Evolutionary conservation across 2,888 invertebrate species (phyloP).

Genomic region (Congeria kusceri): DNA sequence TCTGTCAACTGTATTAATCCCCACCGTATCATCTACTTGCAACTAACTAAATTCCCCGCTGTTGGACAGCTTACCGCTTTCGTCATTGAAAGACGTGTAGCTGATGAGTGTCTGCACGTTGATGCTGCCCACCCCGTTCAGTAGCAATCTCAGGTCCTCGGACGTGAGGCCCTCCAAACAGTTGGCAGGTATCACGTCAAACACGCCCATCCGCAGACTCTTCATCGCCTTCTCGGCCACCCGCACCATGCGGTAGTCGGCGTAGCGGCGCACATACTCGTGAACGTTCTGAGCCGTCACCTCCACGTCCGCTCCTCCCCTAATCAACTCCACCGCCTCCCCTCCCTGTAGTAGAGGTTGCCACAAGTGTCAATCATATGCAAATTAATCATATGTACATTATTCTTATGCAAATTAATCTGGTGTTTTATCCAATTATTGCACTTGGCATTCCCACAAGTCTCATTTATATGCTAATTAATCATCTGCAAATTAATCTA

Average conservation of each 20-base stretch:
- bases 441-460: no score
- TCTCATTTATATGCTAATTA: no score
- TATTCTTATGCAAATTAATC: no score
- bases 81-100: constrained; percentile 99
- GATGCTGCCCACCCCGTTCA: constrained; percentile 99
- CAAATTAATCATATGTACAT: no score
- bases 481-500: no score
- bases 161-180: constrained; percentile 96
- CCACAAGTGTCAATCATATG: no score
- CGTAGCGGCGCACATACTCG: constrained; percentile 98
- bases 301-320: constrained; percentile 95
- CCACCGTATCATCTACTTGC: no score
- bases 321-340: constrained; percentile 90
- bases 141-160: constrained; percentile 96
- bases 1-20: no score
- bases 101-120: constrained; percentile 97
- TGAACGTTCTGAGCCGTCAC: constrained; percentile 97
- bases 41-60: no score
- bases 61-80: constrained; percentile 97
- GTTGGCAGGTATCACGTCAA: constrained; percentile 97
- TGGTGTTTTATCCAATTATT: no score
- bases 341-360: constrained; percentile 82
- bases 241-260: constrained; percentile 96
- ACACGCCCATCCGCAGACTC: constrained; percentile 96
- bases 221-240: constrained; percentile 97